Percentiles rank a stretch among this genome's conserved stretches.
Evolutionary conservation across 2,113 vertebrate genomes (phyloP).

Genomic region (Cygnus buccinator): DNA sequence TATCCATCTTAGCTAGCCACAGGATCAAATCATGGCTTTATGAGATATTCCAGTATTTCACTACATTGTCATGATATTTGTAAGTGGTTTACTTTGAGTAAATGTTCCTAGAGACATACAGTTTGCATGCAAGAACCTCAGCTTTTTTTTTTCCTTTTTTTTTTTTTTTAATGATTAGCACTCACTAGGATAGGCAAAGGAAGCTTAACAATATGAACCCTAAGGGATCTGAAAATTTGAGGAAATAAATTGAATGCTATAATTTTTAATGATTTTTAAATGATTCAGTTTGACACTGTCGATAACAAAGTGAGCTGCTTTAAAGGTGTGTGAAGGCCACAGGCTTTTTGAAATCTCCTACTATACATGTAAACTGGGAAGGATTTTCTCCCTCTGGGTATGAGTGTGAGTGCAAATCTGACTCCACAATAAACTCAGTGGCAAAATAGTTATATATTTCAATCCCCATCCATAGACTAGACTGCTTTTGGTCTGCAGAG

Average conservation of each 20-base stretch:
- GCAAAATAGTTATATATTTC: not conserved
- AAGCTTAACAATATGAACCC: not conserved
- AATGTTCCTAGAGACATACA: not conserved
- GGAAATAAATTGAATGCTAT: not conserved
- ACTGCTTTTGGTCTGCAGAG: not conserved
- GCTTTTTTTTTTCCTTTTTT: fast-evolving
- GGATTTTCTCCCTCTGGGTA: not conserved
- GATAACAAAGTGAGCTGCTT: not conserved
- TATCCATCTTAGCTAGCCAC: not conserved
- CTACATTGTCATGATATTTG: not conserved
- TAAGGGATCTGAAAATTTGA: not conserved
- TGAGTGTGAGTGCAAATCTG: not conserved
- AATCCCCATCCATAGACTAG: not conserved
- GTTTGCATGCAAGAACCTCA: not conserved
- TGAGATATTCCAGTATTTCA: not conserved
- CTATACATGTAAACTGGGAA: fast-evolving
- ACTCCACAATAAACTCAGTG: not conserved
- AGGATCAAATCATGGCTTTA: not conserved
- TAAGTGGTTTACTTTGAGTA: not conserved
- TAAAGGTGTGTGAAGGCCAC: not conserved
- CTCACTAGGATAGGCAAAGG: not conserved
- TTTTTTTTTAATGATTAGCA: not conserved
- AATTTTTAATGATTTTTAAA: not conserved
- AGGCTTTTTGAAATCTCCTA: not conserved
- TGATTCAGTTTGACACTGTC: not conserved